These are phyloP conservation scores for Danio aesculapii DNA, from an alignment of 2,797 vertebrate genomes.

Conservation along the genomic window DNA sequence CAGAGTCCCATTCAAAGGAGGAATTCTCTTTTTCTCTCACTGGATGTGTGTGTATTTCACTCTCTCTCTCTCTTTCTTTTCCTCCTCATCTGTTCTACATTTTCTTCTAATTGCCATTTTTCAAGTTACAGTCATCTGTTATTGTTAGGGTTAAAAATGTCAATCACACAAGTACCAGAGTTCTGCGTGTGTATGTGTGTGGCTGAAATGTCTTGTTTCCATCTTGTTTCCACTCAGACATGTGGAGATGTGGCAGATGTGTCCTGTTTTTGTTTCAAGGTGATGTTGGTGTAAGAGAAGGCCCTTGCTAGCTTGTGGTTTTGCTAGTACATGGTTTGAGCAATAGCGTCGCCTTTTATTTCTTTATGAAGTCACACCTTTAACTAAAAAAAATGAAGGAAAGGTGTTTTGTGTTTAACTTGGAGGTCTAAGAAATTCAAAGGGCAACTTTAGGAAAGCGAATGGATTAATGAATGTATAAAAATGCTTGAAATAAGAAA, in stretches of 20 bases:
- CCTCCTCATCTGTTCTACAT: conserved; percentile 89
- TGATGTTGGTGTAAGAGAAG: conserved; percentile 50
- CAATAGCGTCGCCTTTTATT: conserved; percentile 40
- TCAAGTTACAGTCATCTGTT: conserved; percentile 91
- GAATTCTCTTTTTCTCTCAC: conserved; percentile 55
- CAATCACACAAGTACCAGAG: conserved; percentile 87
- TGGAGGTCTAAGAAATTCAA: background rate
- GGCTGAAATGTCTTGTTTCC: conserved; percentile 43
- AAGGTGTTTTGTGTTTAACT: conserved; percentile 25
- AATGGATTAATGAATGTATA: conserved; percentile 13
- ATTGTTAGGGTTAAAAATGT: conserved; percentile 89
- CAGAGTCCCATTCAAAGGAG: conserved; percentile 83
- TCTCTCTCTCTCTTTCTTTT: conserved; percentile 37
- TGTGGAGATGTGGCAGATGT: conserved; percentile 53
- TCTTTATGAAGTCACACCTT: conserved; percentile 40
- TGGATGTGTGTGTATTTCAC: conserved; percentile 39
- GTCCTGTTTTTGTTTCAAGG: conserved; percentile 54
- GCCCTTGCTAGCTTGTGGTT: conserved; percentile 29
- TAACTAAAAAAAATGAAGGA: conserved; percentile 6
- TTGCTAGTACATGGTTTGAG: conserved; percentile 34
- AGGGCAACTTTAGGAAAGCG: background rate
- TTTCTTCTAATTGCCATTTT: conserved; percentile 88
- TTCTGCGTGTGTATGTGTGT: conserved; percentile 40
- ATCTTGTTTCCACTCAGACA: conserved; percentile 44
- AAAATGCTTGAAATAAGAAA: conserved; percentile 1